These are phyloP conservation scores for Pimephales promelas DNA, from an alignment of 2,113 vertebrate genomes.

Conservation along the genomic window DNA sequence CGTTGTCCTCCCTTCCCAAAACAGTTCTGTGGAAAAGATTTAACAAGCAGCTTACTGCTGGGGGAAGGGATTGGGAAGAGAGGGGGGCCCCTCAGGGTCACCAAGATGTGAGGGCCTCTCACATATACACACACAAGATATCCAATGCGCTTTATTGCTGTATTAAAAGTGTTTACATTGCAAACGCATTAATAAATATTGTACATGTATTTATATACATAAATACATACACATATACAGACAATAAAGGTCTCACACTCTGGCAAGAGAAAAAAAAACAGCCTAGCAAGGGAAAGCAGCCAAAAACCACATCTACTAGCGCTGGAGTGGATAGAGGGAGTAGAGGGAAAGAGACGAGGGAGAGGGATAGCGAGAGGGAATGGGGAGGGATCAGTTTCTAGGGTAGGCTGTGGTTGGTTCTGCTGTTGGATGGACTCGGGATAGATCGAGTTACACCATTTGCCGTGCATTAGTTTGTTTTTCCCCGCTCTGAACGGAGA, in stretches of 20 bases:
- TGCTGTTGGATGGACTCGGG: conserved; percentile 78
- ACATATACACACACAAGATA: background rate
- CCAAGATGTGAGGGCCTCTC: conserved; percentile 40
- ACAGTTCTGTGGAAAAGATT: conserved; percentile 65
- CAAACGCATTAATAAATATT: conserved; percentile 1
- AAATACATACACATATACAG: background rate
- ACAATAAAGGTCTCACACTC: conserved; percentile 21
- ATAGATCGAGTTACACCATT: conserved; percentile 88
- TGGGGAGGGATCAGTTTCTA: conserved; percentile 73
- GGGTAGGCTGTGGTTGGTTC: conserved; percentile 72
- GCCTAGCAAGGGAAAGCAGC: conserved; percentile 64
- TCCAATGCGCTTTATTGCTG: background rate
- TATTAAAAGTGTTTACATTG: conserved; percentile 15
- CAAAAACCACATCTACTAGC: conserved; percentile 68
- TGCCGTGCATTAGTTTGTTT: conserved; percentile 83
- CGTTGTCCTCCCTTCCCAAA: conserved; percentile 49
- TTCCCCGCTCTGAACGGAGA: conserved; percentile 63
- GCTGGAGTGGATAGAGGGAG: conserved; percentile 57
- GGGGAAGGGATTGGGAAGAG: conserved; percentile 62
- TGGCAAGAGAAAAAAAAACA: conserved; percentile 67
- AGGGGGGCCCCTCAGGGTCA: conserved; percentile 67
- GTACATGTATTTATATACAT: background rate
- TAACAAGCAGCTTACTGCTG: conserved; percentile 56
- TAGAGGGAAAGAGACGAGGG: conserved; percentile 50
- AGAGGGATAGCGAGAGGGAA: conserved; percentile 51